Evolutionary conservation across 1,140 invertebrate genomes (phyloP).

Genomic region (Bombus sylvicola): DNA sequence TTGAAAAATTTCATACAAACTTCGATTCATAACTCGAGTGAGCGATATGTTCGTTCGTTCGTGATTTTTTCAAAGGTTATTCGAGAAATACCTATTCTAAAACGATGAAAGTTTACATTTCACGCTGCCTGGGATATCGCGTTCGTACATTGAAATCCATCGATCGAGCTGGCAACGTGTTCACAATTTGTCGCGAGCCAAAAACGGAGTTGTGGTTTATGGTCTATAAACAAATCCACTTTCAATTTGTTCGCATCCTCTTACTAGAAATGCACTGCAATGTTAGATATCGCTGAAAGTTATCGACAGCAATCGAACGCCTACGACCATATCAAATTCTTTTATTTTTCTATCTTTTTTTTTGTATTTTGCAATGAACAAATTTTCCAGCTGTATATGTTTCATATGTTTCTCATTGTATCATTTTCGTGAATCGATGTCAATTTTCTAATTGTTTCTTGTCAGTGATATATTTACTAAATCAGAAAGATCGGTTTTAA

Average conservation of each 20-base stretch:
- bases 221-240: conserved; percentile 30
- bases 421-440: no score
- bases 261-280: not conserved
- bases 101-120: not conserved
- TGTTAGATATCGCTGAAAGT: not conserved
- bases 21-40: not conserved
- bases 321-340: not conserved
- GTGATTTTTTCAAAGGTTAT: not conserved
- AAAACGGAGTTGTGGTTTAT: conserved; percentile 19
- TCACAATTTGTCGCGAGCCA: not conserved
- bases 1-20: not conserved
- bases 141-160: conserved; percentile 2
- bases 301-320: not conserved
- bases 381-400: not conserved
- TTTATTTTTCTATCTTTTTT: not conserved
- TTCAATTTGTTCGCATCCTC: conserved; percentile 2
- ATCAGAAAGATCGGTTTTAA: no score
- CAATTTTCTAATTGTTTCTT: not conserved
- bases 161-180: conserved; percentile 14
- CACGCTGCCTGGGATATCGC: not conserved
- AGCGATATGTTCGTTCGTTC: not conserved
- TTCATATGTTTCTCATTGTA: not conserved
- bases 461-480: no score
- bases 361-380: not conserved
- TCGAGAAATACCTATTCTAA: not conserved